Evolutionary conservation across 2,888 invertebrate species (phyloP), one percentile per base, ranked within the genome.

Genomic region (Limnephilus auricula): DNA sequence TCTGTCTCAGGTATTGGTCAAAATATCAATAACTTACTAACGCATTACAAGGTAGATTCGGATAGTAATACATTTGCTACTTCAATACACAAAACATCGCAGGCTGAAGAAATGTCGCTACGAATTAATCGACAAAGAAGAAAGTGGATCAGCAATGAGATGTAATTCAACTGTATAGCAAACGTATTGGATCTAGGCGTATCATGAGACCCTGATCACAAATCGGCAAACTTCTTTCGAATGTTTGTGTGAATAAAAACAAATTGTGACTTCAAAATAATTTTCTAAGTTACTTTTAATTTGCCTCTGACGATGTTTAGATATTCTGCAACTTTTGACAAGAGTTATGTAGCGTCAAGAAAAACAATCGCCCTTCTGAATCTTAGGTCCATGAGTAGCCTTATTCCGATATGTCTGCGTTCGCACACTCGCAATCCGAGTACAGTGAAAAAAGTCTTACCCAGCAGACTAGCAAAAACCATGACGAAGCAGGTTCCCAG

Each of bases 401-500:
- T 92, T 93, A 91, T 91, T 92, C 93, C 93, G 93, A 93, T 92
- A 92, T 91, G 91, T 92, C 85, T 92, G 92, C 40, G 45, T 45
- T 65, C 89, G 91, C 90, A 80, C 79, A 50, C 37, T 65, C 79
- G 86, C 86, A 32, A 65, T 65, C 86, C 15, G n/a, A 18, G 32
- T 32, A 32, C 30, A 31, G n/a, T 79, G 18, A 65, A 65, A 65
- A 25, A 25, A 65, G 65, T 65, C 65, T 97, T 97, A 98, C 98
- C 99, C 96, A 99, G 96, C 95, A 99, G 96, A 95, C 99, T 99
- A 94, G 99, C 99, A 97, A 99, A 99, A 95, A 99, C 99, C 99
- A 99, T 99, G 95, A 99, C 98, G 98, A 99, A 99, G 96, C 99
- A 99, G 94, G 99, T 99, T 94, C 99, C 99, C 96, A 99, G 96